A percentile compares a stretch with the other conserved stretches of the same genome.
These are phyloP conservation scores for Spilarctia lutea DNA, from an alignment of 2,888 invertebrate genomes.

Conservation along the genomic window DNA sequence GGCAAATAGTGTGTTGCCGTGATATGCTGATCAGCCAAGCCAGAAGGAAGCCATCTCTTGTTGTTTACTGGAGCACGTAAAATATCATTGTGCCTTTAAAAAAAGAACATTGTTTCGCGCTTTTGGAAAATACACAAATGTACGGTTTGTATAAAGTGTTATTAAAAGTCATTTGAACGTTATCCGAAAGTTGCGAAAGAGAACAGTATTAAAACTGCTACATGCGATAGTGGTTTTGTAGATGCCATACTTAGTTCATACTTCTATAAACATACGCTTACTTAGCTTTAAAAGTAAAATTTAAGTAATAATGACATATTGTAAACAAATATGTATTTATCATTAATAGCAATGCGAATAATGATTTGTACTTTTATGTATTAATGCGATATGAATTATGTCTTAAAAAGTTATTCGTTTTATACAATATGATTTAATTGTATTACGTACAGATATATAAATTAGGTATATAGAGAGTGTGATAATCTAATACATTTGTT, in stretches of 20 bases:
- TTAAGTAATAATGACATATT: background rate
- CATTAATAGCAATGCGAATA: background rate
- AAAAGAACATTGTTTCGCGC: background rate
- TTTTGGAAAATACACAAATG: background rate
- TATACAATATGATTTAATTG: background rate
- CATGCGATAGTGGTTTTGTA: background rate
- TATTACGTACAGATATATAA: background rate
- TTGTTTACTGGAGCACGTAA: background rate
- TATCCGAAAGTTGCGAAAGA: background rate
- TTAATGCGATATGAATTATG: background rate
- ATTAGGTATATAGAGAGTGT: background rate
- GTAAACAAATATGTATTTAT: background rate
- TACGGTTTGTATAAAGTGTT: background rate
- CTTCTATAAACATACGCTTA: slow-evolving; percentile 5
- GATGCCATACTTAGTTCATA: slow-evolving; percentile 11
- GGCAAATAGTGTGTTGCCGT: too few relatives aligned
- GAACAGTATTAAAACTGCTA: background rate
- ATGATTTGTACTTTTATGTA: background rate
- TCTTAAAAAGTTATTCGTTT: background rate
- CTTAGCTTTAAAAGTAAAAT: slow-evolving; percentile 1
- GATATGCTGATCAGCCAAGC: too few relatives aligned
- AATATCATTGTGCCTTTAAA: background rate
- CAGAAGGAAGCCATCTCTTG: too few relatives aligned
- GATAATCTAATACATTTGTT: background rate
- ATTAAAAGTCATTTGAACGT: background rate